Conservation (phyloP, 2,113 vertebrate species). For the Barbus barbus region DNA sequence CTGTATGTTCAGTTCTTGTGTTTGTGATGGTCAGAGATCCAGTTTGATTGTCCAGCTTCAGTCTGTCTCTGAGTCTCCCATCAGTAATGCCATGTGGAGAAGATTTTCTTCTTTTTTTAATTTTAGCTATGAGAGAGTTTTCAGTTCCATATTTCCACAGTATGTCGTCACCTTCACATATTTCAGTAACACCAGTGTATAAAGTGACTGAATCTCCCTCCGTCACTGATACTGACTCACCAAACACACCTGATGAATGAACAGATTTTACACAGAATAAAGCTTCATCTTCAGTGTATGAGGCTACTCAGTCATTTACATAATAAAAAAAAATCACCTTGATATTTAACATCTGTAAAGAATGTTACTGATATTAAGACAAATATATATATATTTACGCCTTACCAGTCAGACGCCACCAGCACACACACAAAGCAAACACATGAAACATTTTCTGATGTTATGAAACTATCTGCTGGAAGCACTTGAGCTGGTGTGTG, state of each 20-base stretch:
- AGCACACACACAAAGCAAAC: background rate
- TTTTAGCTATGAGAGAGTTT: background rate
- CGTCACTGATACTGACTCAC: too few species aligned
- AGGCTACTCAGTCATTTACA: background rate
- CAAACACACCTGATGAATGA: background rate
- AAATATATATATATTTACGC: background rate
- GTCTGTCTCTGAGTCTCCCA: background rate
- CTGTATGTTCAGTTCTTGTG: too few species aligned
- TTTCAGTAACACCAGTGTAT: background rate
- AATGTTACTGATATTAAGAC: too few species aligned
- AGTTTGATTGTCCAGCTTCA: background rate
- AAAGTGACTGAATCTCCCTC: too few species aligned
- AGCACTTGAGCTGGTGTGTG: background rate
- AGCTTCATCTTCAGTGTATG: background rate
- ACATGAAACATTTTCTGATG: background rate
- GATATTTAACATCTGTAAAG: too few species aligned
- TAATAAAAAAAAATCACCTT: background rate
- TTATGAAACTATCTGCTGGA: background rate
- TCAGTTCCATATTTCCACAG: background rate
- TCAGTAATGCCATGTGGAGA: background rate
- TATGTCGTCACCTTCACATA: background rate
- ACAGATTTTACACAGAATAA: background rate
- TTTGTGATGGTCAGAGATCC: too few species aligned
- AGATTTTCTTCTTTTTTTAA: background rate
- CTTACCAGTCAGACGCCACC: background rate